phyloP scores from a whole-genome alignment of 2,888 invertebrate species.

The Ectemnius lituratus region DNA sequence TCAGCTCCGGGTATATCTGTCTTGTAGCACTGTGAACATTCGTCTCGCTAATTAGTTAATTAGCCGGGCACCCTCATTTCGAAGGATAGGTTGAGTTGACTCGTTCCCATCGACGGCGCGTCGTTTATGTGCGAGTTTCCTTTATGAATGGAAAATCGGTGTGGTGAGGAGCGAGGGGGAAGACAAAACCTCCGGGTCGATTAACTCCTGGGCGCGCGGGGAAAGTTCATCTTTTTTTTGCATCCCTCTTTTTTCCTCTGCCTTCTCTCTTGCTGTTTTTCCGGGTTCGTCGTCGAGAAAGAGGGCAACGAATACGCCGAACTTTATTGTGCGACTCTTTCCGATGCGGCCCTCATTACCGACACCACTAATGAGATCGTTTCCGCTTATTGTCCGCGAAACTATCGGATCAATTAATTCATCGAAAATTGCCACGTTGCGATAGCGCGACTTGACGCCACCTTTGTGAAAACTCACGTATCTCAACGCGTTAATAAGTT shows the following conservation, averaged over 20 bases:
- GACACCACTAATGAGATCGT: not conserved
- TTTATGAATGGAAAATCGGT: constrained; percentile 8
- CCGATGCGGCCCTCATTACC: not conserved
- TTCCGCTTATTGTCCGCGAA: not conserved
- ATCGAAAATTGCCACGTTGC: not conserved
- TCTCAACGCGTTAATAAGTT: no score
- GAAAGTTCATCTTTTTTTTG: constrained; percentile 10
- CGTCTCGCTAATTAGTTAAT: no score
- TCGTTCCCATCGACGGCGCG: not conserved
- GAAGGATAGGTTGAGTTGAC: no score
- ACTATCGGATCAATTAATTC: constrained; percentile 3
- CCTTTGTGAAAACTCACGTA: no score
- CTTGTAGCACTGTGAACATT: no score
- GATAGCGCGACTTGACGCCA: no score
- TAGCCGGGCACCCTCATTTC: no score
- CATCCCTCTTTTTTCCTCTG: not conserved
- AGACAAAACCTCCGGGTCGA: constrained; percentile 25
- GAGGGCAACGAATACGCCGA: not conserved
- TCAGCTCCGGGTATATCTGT: no score
- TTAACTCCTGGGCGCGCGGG: constrained; percentile 7
- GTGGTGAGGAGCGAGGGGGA: constrained; percentile 17
- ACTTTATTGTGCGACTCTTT: constrained; percentile 5
- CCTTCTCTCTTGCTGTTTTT: no score
- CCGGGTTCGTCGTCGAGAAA: not conserved
- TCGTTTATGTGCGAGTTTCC: constrained; percentile 3